Conservation (phyloP, 2,797 vertebrate species). For the Micromesistius poutassou region DNA sequence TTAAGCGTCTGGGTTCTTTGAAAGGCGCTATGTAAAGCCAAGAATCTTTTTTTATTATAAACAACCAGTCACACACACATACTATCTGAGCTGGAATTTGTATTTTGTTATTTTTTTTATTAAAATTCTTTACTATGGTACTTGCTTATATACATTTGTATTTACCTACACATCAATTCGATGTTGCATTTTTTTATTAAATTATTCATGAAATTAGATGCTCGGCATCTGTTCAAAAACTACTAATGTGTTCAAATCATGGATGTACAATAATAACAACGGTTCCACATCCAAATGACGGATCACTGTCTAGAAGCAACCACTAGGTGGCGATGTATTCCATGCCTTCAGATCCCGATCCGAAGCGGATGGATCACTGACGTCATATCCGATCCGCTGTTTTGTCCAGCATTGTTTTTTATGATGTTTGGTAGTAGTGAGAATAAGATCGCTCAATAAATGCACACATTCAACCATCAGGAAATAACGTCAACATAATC, state of each 20-base stretch:
- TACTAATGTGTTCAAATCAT: neutral
- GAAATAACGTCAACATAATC: neutral
- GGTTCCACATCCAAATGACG: neutral
- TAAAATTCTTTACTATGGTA: neutral
- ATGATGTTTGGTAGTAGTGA: neutral
- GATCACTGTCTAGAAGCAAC: neutral
- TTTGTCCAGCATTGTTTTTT: neutral
- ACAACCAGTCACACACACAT: neutral
- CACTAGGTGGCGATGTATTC: neutral
- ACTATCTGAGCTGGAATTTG: neutral
- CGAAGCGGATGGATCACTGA: fast-evolving
- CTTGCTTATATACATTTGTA: neutral
- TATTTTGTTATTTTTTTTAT: neutral
- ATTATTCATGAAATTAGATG: neutral
- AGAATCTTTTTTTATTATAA: neutral
- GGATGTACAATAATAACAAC: neutral
- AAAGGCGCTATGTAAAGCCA: too few relatives aligned
- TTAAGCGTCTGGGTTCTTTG: neutral
- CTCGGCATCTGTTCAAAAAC: neutral
- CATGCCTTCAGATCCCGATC: neutral
- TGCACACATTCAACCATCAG: neutral
- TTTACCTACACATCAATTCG: neutral
- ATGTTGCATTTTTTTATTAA: neutral
- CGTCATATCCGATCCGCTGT: conserved; percentile 34
- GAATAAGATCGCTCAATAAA: neutral